Conservation (phyloP, 2,113 vertebrate genomes). For the Chloroceryle aenea region DNA sequence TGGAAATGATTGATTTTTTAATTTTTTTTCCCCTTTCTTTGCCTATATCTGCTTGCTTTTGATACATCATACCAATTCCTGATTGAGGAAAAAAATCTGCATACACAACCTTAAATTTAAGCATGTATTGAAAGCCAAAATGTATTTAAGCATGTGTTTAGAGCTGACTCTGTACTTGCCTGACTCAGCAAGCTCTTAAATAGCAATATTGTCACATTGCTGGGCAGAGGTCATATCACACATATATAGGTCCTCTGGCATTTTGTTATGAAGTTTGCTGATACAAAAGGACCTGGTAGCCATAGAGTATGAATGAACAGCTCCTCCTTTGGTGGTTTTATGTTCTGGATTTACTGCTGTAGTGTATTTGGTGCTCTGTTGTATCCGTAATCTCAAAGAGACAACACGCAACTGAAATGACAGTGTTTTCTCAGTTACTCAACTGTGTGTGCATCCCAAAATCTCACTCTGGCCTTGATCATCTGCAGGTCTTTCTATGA, state of each 20-base stretch:
- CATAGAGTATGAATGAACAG: not conserved
- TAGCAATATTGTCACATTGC: not conserved
- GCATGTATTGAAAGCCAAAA: not conserved
- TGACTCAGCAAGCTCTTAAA: not conserved
- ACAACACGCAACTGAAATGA: not conserved
- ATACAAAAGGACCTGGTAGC: not conserved
- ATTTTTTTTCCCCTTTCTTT: not conserved
- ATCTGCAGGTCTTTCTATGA: not conserved
- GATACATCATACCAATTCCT: not conserved
- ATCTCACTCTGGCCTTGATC: not conserved
- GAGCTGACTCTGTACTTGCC: not conserved
- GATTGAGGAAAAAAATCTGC: not conserved
- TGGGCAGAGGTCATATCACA: not conserved
- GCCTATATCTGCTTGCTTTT: not conserved
- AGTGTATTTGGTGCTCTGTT: not conserved
- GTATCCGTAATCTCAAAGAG: not conserved
- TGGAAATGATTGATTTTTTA: too few species aligned
- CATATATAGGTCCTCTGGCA: not conserved
- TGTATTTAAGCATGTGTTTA: not conserved
- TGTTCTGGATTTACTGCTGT: not conserved
- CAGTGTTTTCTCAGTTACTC: not conserved
- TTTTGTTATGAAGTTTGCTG: not conserved
- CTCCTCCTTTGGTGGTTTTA: not conserved
- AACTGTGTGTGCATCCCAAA: not conserved
- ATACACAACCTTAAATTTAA: not conserved